Evolutionary conservation across 2,113 vertebrate genomes (phyloP), one percentile per base, ranked within the genome.

Genomic region (Cephalopterus ornatus): DNA sequence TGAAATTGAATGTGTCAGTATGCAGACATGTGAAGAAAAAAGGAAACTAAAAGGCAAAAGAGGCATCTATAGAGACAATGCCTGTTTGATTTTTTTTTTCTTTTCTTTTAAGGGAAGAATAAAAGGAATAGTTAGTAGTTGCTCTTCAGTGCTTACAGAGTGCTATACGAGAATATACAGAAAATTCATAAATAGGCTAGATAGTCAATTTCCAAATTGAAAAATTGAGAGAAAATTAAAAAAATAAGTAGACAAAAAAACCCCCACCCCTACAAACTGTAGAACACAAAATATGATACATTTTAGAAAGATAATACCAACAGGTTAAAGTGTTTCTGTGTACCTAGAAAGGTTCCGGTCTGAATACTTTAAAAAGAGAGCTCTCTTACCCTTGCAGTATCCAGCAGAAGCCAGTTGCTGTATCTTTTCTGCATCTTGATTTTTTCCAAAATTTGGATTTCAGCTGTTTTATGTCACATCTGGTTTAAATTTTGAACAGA

Each of bases 1-100:
- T 99, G 98, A 98, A 98, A 99, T 99, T 98, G 98, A 98, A 99
- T 98, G 98, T 99, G 99, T 99, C 99, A 98, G 98, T 98, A 98
- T 95, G 98, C 97, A 98, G 98, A 96, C 97, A 97, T 95, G 97
- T 94, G 96, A 97, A 97, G 97, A 97, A 96, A 94, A 94, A 97
- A 95, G 86, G 93, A 95, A 96, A 96, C 96, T 93, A 97, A 88
- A 84, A 95, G 94, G 95, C 95, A 75, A 96, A 94, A 96, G 92
- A 96, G 93, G 87, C 35, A 82, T 92, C 96, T 61, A 94, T 70
- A 95, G 93, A 98, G 96, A 98, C 96, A 97, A 91, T 96, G 94
- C 78, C 92, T 41, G 74, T 95, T 97, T 97, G 80, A 77, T 42
- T 97, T 95, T 96, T 92, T 95, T 94, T 96, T 65, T 92, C 88